Conservation (phyloP, 2,113 vertebrate genomes). For the Ammodytes marinus region DNA sequence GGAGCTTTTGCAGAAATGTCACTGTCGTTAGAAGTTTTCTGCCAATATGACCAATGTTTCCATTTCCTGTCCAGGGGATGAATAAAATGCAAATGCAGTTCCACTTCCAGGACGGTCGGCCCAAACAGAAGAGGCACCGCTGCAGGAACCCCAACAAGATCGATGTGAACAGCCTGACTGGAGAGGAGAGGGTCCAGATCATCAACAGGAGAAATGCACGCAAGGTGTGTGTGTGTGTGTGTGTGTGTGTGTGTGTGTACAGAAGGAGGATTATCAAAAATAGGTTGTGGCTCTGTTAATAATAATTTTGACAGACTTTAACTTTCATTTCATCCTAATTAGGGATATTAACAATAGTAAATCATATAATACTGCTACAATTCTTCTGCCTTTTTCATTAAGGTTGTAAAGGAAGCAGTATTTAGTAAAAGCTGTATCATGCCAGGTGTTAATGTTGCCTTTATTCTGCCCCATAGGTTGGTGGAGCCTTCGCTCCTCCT, state of each 20-base stretch:
- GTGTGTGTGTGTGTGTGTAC: neutral
- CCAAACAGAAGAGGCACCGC: slow-evolving; percentile 98
- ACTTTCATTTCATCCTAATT: neutral
- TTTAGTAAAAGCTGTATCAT: neutral
- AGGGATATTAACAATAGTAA: neutral
- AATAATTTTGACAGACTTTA: neutral
- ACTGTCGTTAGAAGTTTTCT: neutral
- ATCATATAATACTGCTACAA: neutral
- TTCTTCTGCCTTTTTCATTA: neutral
- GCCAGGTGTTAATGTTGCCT: slow-evolving; percentile 15
- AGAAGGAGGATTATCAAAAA: neutral
- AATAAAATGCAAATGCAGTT: slow-evolving; percentile 91
- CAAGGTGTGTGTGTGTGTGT: slow-evolving; percentile 85
- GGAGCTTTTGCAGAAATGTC: neutral
- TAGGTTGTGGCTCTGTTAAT: neutral
- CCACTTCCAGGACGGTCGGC: slow-evolving; percentile 94
- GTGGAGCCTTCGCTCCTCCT: slow-evolving; percentile 97
- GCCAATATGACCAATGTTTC: neutral
- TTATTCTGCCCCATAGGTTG: slow-evolving; percentile 84
- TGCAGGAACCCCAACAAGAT: slow-evolving; percentile 98
- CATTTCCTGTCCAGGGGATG: slow-evolving; percentile 69
- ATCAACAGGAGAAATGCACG: slow-evolving; percentile 98
- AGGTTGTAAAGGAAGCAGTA: neutral
- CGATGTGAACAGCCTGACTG: slow-evolving; percentile 97
- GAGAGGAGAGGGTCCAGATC: slow-evolving; percentile 97